Evolutionary conservation across 2,797 vertebrate species (phyloP).

Genomic region (Coregonus sp.): DNA sequence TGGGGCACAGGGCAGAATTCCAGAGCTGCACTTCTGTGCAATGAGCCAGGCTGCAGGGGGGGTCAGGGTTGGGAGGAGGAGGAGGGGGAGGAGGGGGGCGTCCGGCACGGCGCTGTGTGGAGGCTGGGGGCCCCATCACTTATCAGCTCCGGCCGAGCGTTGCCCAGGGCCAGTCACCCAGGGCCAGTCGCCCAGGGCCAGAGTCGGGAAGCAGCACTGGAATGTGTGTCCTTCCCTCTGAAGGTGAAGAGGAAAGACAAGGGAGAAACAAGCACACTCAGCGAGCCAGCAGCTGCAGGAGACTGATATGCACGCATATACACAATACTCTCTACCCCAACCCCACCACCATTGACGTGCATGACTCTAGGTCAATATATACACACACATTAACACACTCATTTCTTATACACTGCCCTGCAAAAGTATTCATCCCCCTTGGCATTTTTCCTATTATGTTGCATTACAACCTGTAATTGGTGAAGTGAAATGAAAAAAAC

Average conservation of each 20-base stretch:
- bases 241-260: constrained; percentile 76
- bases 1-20: constrained; percentile 82
- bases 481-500: too few relatives aligned
- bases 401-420: background rate
- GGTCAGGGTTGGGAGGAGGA: constrained; percentile 61
- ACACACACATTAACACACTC: constrained; percentile 21
- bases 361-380: background rate
- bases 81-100: constrained; percentile 35
- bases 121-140: constrained; percentile 80
- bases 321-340: constrained; percentile 27
- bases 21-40: constrained; percentile 75
- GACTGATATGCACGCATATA: background rate
- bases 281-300: constrained; percentile 28
- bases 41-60: constrained; percentile 56
- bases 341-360: constrained; percentile 14
- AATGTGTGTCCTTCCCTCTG: constrained; percentile 82
- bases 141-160: constrained; percentile 81
- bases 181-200: constrained; percentile 81
- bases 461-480: too few relatives aligned
- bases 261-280: constrained; percentile 35
- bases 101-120: constrained; percentile 22
- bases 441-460: too few relatives aligned
- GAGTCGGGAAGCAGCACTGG: constrained; percentile 78
- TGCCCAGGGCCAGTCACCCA: constrained; percentile 60
- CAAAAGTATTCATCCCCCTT: too few relatives aligned